Evolutionary conservation across 2,797 vertebrate genomes (phyloP), one percentile per base, ranked within the genome.

Genomic region (Malacoctenus gilli): DNA sequence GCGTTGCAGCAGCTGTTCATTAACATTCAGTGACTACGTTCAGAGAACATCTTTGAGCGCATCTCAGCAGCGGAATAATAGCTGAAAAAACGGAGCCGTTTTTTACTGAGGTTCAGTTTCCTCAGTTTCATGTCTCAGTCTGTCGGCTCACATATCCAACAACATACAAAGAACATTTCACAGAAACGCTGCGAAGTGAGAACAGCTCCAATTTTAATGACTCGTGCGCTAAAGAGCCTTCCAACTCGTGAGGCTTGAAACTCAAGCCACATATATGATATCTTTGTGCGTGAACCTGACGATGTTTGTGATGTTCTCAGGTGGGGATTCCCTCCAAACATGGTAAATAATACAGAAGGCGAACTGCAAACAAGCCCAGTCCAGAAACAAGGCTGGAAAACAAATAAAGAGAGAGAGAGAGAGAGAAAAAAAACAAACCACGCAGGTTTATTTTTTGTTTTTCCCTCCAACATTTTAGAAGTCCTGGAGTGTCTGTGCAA

Each of bases 271-370:
- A 36, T 5, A 12, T 20, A 11, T 40, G 19, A 19, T 36, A 18
- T 20, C 6, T 21, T 3, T 37, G 35, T 18, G 18, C 22, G 18
- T 12, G 38, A 9, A 36, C 18, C 37, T 8, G 32, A 39, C n/a
- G 34, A 11, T 19, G 16, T 21, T 21, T 62, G 19, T 14, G 14
- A 15, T 54, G 19, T 5, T 38, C 47, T 38, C 52, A 32, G 42
- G 10, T 42, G 35, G 38, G 16, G 7, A 59, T 50, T 54, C 13
- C 25, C 11, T 4, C 5, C 3, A 14, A 32, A 57, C 4, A 18
- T n/a, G 11, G 15, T 47, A 22, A 57, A 56, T 62, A 14, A 51
- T 56, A 52, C 46, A 61, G 53, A 48, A 47, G 30, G 9, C 9
- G 3, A 6, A 47, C 18, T 20, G 8, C 9, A 30, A 7, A 14